Percentiles rank a stretch among this genome's conserved stretches.
These are phyloP conservation scores for Poecilia velifera DNA, from an alignment of 2,797 vertebrate species.

Conservation along the genomic window DNA sequence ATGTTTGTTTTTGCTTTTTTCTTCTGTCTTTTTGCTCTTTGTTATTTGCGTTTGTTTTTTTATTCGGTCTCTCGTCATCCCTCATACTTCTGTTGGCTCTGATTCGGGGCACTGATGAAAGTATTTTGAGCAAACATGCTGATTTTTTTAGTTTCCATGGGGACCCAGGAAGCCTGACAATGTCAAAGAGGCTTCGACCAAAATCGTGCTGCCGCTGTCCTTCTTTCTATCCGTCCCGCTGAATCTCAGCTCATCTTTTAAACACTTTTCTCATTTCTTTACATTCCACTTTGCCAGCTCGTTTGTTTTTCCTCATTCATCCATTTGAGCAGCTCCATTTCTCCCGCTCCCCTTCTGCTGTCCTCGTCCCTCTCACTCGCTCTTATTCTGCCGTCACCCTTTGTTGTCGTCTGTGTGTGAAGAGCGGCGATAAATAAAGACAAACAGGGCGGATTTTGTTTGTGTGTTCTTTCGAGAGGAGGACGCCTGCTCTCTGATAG, in stretches of 20 bases:
- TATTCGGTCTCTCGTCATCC: conserved; percentile 47
- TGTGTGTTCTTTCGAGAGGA: conserved; percentile 55
- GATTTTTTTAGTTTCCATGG: conserved; percentile 68
- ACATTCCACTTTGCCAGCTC: background rate
- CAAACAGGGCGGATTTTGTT: conserved; percentile 55
- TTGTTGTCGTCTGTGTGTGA: conserved; percentile 70
- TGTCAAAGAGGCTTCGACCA: conserved; percentile 69
- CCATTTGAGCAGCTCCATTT: conserved; percentile 37
- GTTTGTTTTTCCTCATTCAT: conserved; percentile 16
- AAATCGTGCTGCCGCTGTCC: conserved; percentile 31
- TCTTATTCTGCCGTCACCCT: conserved; percentile 55
- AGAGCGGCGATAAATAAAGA: conserved; percentile 78
- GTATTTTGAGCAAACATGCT: conserved; percentile 72
- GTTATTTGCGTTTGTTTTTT: conserved; percentile 68
- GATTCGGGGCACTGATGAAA: conserved; percentile 68
- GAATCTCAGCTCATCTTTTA: conserved; percentile 26
- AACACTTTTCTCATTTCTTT: conserved; percentile 1
- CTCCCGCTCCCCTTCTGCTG: conserved; percentile 29
- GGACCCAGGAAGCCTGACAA: conserved; percentile 66
- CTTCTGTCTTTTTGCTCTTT: conserved; percentile 26
- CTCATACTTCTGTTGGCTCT: conserved; percentile 59
- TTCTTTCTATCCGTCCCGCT: conserved; percentile 22
- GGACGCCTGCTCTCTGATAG: conserved; percentile 80
- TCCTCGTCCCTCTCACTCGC: conserved; percentile 38
- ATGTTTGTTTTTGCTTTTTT: conserved; percentile 59